Conservation (phyloP, 92 coral and sea anemone genomes). For the Palythoa grandis region DNA sequence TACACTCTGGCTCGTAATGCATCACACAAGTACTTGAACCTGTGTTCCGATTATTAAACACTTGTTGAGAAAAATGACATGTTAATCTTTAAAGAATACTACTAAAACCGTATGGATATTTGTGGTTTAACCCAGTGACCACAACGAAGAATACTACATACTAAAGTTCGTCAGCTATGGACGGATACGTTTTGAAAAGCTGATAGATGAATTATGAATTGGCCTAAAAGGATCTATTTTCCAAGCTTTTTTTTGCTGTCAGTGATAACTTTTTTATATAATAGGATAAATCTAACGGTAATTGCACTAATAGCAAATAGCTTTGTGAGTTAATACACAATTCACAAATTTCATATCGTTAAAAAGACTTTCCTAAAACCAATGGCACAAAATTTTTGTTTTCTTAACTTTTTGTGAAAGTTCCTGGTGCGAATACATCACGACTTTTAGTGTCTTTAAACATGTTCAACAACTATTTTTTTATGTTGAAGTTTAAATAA, state of each 20-base stretch:
- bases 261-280: not conserved
- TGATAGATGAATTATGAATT: not conserved
- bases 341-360: not conserved
- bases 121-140: slow-evolving; percentile 32
- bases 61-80: slow-evolving; percentile 9
- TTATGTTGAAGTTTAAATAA: no score
- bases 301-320: no score
- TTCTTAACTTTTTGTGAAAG: not conserved
- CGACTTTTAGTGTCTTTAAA: not conserved
- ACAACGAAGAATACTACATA: not conserved
- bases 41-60: not conserved
- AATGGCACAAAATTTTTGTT: not conserved
- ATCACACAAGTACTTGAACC: not conserved
- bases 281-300: not conserved
- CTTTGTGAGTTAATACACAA: not conserved
- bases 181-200: not conserved
- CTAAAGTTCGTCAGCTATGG: not conserved
- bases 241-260: not conserved
- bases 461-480: no score
- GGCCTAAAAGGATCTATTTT: not conserved
- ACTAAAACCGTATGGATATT: not conserved
- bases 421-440: not conserved
- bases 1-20: not conserved
- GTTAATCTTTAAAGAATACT: slow-evolving; percentile 9
- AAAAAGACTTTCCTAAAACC: not conserved